Conservation (phyloP, 2,888 invertebrate species). For the Lasioglossum leucozonium region DNA sequence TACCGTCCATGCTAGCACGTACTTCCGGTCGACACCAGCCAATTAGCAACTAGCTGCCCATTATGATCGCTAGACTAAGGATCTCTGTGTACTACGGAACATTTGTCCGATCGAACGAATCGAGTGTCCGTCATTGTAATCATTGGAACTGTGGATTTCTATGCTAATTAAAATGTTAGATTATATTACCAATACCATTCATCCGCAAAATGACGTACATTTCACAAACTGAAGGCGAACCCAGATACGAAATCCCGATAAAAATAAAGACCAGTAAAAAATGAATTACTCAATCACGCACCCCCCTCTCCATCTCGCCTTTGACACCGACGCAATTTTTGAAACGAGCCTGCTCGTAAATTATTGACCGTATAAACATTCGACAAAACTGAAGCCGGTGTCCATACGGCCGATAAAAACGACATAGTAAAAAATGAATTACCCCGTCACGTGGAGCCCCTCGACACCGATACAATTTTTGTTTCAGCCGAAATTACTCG, state of each 20-base stretch:
- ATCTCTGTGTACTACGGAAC: neutral
- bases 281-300: neutral
- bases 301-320: neutral
- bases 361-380: neutral
- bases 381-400: neutral
- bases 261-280: neutral
- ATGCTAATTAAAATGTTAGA: too few relatives aligned
- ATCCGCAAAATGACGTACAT: too few relatives aligned
- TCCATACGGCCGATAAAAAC: neutral
- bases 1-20: neutral
- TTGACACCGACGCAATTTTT: neutral
- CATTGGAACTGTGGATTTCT: too few relatives aligned
- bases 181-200: too few relatives aligned
- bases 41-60: neutral
- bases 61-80: neutral
- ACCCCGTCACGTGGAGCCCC: neutral
- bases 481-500: neutral
- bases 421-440: neutral
- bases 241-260: neutral
- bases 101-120: too few relatives aligned
- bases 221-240: too few relatives aligned
- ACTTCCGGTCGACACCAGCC: neutral
- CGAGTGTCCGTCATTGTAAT: too few relatives aligned
- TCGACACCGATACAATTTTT: constrained; percentile 1
- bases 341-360: neutral